These are phyloP conservation scores for Ceratosolen solmsi DNA, from an alignment of 1,140 invertebrate species.

Conservation along the genomic window DNA sequence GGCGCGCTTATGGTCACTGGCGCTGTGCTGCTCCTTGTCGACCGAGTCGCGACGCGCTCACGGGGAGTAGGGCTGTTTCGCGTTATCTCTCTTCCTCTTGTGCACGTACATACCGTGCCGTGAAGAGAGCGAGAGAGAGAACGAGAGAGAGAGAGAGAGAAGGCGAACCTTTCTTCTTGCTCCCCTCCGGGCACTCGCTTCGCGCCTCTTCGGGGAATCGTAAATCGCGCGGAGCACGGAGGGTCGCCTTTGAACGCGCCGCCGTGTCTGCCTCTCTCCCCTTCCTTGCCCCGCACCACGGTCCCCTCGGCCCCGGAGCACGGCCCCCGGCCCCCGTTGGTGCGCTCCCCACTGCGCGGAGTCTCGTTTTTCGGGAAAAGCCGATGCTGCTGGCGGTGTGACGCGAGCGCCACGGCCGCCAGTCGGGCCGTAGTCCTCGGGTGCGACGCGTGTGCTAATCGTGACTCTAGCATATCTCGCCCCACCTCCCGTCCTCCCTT, in stretches of 20 bases:
- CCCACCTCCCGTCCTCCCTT: too few relatives aligned
- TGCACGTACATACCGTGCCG: background rate
- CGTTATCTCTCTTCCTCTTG: too few relatives aligned
- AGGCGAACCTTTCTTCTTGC: background rate
- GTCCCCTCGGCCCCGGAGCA: background rate
- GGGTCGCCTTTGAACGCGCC: conserved; percentile 45
- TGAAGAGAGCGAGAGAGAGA: background rate
- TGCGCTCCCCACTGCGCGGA: conserved; percentile 16
- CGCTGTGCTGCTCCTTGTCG: conserved; percentile 25
- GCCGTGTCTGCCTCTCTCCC: background rate
- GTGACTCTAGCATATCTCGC: background rate
- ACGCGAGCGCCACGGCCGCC: conserved; percentile 36
- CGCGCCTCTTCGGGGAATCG: conserved; percentile 43
- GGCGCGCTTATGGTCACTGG: conserved; percentile 53
- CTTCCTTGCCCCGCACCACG: background rate
- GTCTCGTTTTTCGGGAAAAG: conserved; percentile 43
- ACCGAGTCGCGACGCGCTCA: conserved; percentile 47
- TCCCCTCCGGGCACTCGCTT: conserved; percentile 9
- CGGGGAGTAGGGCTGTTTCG: conserved; percentile 8
- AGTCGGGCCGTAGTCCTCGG: conserved; percentile 36
- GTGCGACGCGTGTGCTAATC: background rate
- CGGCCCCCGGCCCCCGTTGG: background rate
- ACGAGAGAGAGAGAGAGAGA: background rate
- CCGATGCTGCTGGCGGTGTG: conserved; percentile 27
- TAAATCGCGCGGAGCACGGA: conserved; percentile 36